Evolutionary conservation across 2,113 vertebrate genomes (phyloP).

Genomic region (Rhinolophus ferrumequinum): DNA sequence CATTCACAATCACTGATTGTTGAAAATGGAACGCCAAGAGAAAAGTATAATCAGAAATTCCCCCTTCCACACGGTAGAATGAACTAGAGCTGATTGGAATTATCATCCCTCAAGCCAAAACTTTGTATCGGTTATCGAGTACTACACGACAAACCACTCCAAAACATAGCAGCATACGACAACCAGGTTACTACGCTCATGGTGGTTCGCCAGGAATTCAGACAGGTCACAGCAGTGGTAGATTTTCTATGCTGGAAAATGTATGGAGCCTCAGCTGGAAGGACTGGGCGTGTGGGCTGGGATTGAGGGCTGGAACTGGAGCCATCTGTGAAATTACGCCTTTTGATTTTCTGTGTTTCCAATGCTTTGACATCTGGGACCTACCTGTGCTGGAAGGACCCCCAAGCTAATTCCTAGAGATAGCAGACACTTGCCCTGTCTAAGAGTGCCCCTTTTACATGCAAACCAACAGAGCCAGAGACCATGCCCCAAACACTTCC

Average conservation of each 20-base stretch:
- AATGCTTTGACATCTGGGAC: not conserved
- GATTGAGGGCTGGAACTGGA: not conserved
- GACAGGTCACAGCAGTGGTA: not conserved
- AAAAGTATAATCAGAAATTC: not conserved
- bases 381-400: not conserved
- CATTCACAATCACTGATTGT: conserved; percentile 20
- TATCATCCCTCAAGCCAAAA: not conserved
- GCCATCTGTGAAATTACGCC: not conserved
- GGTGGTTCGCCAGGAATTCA: not conserved
- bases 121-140: not conserved
- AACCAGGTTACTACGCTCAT: rapidly evolving
- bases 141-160: not conserved
- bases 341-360: not conserved
- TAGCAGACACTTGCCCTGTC: not conserved
- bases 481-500: rapidly evolving
- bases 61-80: not conserved
- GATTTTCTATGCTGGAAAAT: not conserved
- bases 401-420: not conserved
- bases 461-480: not conserved
- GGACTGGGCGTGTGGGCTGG: not conserved
- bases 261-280: not conserved
- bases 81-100: not conserved
- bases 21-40: not conserved
- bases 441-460: not conserved
- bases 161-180: not conserved